These are phyloP conservation scores for Phainopepla nitens DNA, from an alignment of 2,113 vertebrate genomes.

Conservation along the genomic window DNA sequence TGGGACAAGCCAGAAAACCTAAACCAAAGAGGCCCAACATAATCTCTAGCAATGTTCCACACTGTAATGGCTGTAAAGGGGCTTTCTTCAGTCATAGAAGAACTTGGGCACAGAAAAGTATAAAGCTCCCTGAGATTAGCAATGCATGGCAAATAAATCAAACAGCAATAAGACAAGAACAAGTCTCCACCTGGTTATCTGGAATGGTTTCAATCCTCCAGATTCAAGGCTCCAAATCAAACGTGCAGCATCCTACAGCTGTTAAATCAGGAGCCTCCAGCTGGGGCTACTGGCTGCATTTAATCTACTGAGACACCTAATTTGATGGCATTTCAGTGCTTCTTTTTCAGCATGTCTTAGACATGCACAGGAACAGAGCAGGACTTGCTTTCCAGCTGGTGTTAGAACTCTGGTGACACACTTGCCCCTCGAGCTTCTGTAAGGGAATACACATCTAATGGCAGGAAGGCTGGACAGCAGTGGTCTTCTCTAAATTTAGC, in stretches of 20 bases:
- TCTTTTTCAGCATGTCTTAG: neutral
- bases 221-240: neutral
- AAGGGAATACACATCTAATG: neutral
- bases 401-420: neutral
- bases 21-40: neutral
- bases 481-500: neutral
- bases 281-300: neutral
- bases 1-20: neutral
- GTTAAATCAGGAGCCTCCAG: neutral
- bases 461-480: neutral
- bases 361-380: neutral
- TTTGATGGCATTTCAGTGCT: neutral
- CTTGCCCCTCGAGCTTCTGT: neutral
- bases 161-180: neutral
- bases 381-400: neutral
- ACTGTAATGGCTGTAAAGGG: neutral
- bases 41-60: neutral
- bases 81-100: neutral
- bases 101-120: neutral
- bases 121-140: neutral
- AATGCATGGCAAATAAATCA: neutral
- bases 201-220: neutral
- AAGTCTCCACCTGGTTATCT: neutral
- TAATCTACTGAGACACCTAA: neutral
- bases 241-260: neutral